phyloP scores from a whole-genome alignment of 2,888 invertebrate species.

The Steromphala cineraria region DNA sequence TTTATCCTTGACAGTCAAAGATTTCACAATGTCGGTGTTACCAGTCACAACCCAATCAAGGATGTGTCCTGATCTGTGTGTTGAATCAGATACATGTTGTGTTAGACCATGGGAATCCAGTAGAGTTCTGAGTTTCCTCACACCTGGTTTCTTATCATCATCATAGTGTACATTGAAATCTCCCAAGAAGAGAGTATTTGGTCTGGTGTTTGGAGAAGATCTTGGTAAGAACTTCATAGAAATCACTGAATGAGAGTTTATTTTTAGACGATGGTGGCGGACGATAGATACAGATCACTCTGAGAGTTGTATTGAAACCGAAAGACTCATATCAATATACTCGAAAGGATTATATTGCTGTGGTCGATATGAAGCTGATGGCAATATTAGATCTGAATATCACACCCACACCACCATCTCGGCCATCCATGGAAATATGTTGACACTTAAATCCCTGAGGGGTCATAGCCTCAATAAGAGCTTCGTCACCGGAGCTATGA shows the following conservation, averaged over 20 bases:
- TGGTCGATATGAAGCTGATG: too few species aligned
- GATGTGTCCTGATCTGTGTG: background rate
- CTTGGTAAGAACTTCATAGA: background rate
- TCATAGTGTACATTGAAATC: background rate
- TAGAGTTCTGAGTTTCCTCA: background rate
- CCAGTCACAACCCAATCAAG: background rate
- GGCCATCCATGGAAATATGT: too few species aligned
- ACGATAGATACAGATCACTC: background rate
- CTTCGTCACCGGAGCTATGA: too few species aligned
- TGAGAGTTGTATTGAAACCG: background rate
- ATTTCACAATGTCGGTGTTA: background rate
- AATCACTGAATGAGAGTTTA: background rate
- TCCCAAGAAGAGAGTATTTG: constrained; percentile 8
- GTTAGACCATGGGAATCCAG: background rate
- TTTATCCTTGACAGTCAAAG: background rate
- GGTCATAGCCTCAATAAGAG: too few species aligned
- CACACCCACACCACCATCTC: too few species aligned
- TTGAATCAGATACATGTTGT: background rate
- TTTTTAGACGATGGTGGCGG: background rate
- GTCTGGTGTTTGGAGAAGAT: background rate
- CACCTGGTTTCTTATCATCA: background rate
- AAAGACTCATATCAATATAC: background rate
- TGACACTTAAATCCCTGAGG: too few species aligned
- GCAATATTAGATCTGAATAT: too few species aligned
- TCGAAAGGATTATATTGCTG: background rate